Conservation (phyloP, 2,888 invertebrate genomes). For the Galeruca laticollis region DNA sequence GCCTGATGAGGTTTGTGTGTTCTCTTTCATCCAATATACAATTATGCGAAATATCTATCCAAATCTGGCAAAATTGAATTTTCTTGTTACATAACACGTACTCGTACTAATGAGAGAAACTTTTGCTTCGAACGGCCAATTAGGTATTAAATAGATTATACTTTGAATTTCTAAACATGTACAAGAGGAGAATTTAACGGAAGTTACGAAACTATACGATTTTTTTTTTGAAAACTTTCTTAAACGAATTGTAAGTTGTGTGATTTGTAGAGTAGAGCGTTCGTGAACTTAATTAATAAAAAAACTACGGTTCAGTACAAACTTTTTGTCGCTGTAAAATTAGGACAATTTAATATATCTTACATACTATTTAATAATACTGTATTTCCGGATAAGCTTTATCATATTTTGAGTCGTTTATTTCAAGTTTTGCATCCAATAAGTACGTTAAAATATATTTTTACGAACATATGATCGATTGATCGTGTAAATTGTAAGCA, state of each 20-base stretch:
- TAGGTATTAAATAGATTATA: constrained; percentile 1
- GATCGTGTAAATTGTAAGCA: too few species aligned
- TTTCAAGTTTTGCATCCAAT: too few species aligned
- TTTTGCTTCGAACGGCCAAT: constrained; percentile 4
- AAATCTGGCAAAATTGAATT: not conserved
- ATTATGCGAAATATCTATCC: not conserved
- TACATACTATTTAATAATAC: too few species aligned
- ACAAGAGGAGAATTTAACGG: not conserved
- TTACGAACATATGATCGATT: too few species aligned
- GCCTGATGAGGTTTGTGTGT: not conserved
- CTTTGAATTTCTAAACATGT: constrained; percentile 3
- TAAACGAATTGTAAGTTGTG: not conserved
- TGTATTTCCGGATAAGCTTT: too few species aligned
- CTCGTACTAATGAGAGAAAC: constrained; percentile 2
- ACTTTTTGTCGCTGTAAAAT: too few species aligned
- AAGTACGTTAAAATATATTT: too few species aligned
- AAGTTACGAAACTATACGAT: not conserved
- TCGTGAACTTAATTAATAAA: too few species aligned
- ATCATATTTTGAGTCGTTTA: too few species aligned
- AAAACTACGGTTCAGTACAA: too few species aligned
- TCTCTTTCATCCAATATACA: not conserved
- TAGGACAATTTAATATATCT: too few species aligned
- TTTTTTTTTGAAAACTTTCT: not conserved
- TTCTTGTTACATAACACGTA: constrained; percentile 5
- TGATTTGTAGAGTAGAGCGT: not conserved